Base-by-base conservation (phyloP, 2,888 invertebrate genomes). In the Reticulitermes lucifugus region DNA sequence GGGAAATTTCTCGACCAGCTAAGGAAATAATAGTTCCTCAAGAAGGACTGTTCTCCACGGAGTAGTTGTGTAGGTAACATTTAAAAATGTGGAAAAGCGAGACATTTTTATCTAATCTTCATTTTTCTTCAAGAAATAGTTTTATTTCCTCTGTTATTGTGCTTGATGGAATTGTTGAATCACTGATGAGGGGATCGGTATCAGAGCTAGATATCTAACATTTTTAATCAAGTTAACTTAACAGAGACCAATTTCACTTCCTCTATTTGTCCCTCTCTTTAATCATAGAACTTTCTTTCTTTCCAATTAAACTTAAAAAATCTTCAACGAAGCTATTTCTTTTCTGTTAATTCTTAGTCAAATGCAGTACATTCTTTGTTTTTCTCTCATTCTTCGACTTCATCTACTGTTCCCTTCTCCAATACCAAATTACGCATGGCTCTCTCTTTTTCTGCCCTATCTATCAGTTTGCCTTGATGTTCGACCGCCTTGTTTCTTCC, bases 391-490 rank as follows among this genome's bases (percentile, higher is more conserved):
- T 59, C 35, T 41, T 41, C 59, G 25, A 22, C 51, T 41, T 75
- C 21, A 65, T 65, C 9, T 14, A 65, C 65, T n/a, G 25, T n/a
- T 65, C n/a, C 25, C 21, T 81, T 81, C 65, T n/a, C 70, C 25
- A 55, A 22, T 46, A 43, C 75, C 21, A 77, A 77, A 22, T 55
- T 81, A 43, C 70, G 22, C 25, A 43, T 70, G n/a, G 29, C n/a
- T 70, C 55, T 22, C 25, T 41, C 65, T 70, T 46, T 81, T 81
- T 70, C 70, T 70, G 18, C 70, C 71, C 70, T 77, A 73, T 85
- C 85, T 85, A 85, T 85, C 85, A 83, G 79, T 85, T 83, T 85
- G 73, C 83, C 65, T 71, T 83, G 81, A 81, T 81, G 81, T 70
- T 81, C 75, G 41, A 59, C 55, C 73, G 41, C 59, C 70, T 77